Conservation (phyloP, 1,140 invertebrate genomes). For the Atta cephalotes region DNA sequence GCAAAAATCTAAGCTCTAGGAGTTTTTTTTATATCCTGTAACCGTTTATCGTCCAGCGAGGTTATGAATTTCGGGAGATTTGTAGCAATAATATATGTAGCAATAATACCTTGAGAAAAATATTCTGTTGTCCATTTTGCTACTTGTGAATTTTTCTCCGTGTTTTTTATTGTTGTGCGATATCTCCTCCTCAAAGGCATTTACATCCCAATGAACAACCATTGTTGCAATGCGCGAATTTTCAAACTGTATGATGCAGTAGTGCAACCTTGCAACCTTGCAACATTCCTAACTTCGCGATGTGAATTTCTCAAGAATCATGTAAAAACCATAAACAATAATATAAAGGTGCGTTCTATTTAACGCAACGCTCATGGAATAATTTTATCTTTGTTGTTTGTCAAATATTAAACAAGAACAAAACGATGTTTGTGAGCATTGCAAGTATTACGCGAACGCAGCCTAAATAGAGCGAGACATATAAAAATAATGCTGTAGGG, state of each 20-base stretch:
- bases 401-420: too few relatives aligned
- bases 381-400: too few relatives aligned
- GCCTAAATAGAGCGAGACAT: too few relatives aligned
- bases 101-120: background rate
- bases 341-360: too few relatives aligned
- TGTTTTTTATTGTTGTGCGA: background rate
- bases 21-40: background rate
- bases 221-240: background rate
- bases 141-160: background rate
- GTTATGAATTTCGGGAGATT: background rate
- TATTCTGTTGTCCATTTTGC: background rate
- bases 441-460: too few relatives aligned
- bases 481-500: too few relatives aligned
- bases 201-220: background rate
- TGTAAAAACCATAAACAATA: too few relatives aligned
- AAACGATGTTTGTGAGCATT: too few relatives aligned
- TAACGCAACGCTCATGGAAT: too few relatives aligned
- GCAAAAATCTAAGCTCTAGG: too few relatives aligned
- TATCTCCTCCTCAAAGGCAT: background rate
- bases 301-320: too few relatives aligned
- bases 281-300: too few relatives aligned
- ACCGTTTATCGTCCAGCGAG: background rate
- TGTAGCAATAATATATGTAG: conserved; percentile 10
- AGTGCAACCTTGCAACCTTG: background rate
- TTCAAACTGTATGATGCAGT: background rate